phyloP scores from a whole-genome alignment of 2,888 invertebrate species.

The Sipha maydis region DNA sequence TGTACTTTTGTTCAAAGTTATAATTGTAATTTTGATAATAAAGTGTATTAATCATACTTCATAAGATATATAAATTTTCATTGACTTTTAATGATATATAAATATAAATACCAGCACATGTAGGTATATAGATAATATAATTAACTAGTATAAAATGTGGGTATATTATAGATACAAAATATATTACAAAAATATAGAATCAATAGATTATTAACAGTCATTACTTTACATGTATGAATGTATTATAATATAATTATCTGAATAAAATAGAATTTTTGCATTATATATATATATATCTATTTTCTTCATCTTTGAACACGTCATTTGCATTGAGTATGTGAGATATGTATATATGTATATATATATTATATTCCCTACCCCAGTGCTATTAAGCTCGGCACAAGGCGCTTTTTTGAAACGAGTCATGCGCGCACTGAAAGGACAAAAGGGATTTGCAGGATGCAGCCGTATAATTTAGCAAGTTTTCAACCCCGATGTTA shows the following conservation, averaged over 20 bases:
- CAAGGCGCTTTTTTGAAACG: neutral
- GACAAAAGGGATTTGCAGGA: constrained; percentile 31
- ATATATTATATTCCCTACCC: neutral
- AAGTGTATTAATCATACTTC: too few relatives aligned
- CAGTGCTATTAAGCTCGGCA: neutral
- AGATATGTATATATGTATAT: too few relatives aligned
- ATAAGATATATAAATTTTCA: too few relatives aligned
- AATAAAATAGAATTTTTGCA: too few relatives aligned
- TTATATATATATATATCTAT: neutral
- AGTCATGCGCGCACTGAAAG: constrained; percentile 7
- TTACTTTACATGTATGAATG: too few relatives aligned
- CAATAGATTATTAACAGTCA: neutral
- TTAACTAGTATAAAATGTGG: neutral
- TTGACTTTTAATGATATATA: neutral
- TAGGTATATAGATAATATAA: neutral
- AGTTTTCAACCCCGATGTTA: constrained; percentile 27
- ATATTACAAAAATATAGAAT: neutral
- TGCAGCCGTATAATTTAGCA: constrained; percentile 43
- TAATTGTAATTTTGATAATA: too few relatives aligned
- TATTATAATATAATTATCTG: too few relatives aligned
- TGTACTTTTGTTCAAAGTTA: too few relatives aligned
- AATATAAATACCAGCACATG: neutral
- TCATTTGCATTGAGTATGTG: neutral
- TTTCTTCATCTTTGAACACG: neutral
- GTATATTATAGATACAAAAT: neutral